Base-by-base conservation (phyloP, 2,113 vertebrate species). In the Rhinoderma darwinii region DNA sequence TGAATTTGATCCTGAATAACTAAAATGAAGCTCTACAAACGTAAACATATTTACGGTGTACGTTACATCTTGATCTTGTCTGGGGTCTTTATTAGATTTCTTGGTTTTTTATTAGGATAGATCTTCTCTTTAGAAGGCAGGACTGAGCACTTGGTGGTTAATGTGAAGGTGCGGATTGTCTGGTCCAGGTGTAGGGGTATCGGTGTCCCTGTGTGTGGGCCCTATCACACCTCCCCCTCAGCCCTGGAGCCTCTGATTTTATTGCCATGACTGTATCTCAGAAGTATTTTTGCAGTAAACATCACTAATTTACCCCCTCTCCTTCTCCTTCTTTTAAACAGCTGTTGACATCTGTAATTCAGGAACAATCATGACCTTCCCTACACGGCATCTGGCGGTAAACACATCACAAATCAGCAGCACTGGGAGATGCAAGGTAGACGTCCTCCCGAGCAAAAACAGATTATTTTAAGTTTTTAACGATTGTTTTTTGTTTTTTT, bases 241-340 rank as follows among this genome's bases (percentile, higher is more conserved):
- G 32, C 91, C 92, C 91, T 92, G 91, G 90, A 93, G 93, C 93
- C 92, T 95, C 91, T 91, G 90, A 92, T 93, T 95, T 96, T 94
- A 95, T 95, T 93, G 93, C 92, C 92, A 95, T 95, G 95, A 96
- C 94, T 94, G 89, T 91, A 95, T 92, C 94, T 90, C 91, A 88
- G 92, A 95, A 92, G 92, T 95, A 95, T 95, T 94, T 90, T 89
- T 91, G 93, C 94, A 93, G 93, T 95, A 96, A 95, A 96, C 94
- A 95, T 90, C 92, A 93, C 91, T 93, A 90, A 94, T 94, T 95
- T 93, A 94, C 93, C 94, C 94, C 92, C 44, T 17, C 66, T 70
- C 66, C 35, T 70, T 37, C 7, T 91, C 84, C 89, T 90, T 92
- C 92, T 92, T 88, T 90, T 91, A 93, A 95, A 93, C 94, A 95